phyloP scores from a whole-genome alignment of 2,888 invertebrate genomes.

The Clanis bilineata region DNA sequence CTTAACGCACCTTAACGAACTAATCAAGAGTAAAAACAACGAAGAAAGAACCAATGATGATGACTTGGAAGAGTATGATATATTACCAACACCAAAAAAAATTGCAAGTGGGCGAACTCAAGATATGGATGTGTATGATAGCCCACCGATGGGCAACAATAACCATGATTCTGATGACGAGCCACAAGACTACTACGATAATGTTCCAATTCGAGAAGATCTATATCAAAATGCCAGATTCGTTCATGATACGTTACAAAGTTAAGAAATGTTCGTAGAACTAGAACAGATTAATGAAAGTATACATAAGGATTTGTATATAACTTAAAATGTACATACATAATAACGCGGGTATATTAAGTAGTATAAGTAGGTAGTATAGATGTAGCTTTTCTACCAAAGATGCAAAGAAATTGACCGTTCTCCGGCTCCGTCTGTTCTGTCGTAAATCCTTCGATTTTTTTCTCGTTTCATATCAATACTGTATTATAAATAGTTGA shows the following conservation, averaged over 20 bases:
- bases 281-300: no score
- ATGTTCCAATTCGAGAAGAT: not conserved
- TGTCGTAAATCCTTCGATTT: no score
- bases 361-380: no score
- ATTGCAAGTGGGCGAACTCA: not conserved
- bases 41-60: not conserved
- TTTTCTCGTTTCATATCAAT: no score
- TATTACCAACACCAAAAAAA: conserved; percentile 4
- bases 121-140: conserved; percentile 6
- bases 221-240: not conserved
- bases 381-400: no score
- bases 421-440: no score
- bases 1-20: conserved; percentile 38
- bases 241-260: not conserved
- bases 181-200: not conserved
- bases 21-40: conserved; percentile 23
- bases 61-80: conserved; percentile 15
- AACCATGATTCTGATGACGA: not conserved
- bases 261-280: not conserved
- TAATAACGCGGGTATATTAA: no score
- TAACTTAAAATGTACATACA: no score
- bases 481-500: no score
- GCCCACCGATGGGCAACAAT: not conserved
- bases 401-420: no score
- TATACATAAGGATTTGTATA: not conserved